phyloP scores from a whole-genome alignment of 2,888 invertebrate genomes.

The Agriopis aurantiaria region DNA sequence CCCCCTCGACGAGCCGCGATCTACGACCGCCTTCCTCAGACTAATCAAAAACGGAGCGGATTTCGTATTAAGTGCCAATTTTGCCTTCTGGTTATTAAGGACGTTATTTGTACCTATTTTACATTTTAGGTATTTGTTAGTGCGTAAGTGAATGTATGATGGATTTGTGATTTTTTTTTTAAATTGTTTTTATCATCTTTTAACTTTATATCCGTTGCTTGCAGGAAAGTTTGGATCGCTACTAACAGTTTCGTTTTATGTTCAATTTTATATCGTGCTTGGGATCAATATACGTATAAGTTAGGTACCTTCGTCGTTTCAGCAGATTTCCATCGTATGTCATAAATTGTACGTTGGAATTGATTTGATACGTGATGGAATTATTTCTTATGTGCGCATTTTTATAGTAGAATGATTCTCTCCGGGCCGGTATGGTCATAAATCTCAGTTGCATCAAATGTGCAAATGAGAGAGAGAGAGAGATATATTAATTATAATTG shows the following conservation, averaged over 20 bases:
- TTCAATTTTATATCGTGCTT: conserved; percentile 77
- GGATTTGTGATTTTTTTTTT: conserved; percentile 67
- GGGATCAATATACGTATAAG: conserved; percentile 83
- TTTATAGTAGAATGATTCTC: not conserved
- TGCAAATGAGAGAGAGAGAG: not conserved
- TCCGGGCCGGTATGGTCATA: not conserved
- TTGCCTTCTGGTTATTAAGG: conserved; percentile 86
- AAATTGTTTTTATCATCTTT: conserved; percentile 33
- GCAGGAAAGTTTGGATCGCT: conserved; percentile 57
- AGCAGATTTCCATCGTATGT: conserved; percentile 34
- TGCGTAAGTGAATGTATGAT: conserved; percentile 80
- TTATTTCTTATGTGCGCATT: not conserved
- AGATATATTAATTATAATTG: not conserved
- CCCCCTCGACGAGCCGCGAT: conserved; percentile 6
- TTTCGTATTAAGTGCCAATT: conserved; percentile 85
- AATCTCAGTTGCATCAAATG: not conserved
- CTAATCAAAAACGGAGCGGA: conserved; percentile 70
- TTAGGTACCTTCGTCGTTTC: conserved; percentile 59
- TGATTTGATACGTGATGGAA: conserved; percentile 34
- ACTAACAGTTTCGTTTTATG: conserved; percentile 50
- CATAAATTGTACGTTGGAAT: conserved; percentile 39
- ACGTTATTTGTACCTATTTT: conserved; percentile 84
- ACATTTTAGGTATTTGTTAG: conserved; percentile 83
- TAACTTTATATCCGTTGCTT: conserved; percentile 60
- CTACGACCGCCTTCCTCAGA: conserved; percentile 57